Conservation (phyloP, 2,113 vertebrate genomes). For the Gadus chalcogrammus region DNA sequence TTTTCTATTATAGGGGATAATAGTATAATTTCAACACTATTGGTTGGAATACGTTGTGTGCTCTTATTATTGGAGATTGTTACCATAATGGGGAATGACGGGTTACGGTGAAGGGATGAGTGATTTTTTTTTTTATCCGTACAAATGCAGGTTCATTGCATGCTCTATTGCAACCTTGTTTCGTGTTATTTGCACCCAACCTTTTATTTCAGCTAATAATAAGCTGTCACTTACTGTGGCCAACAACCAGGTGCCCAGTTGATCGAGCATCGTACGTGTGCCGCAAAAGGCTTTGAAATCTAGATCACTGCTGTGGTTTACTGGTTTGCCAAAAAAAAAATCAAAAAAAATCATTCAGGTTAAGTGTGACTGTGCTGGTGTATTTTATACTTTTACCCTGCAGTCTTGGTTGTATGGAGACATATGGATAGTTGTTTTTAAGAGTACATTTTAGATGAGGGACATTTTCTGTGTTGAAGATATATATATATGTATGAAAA, state of each 20-base stretch:
- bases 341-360: slow-evolving; percentile 62
- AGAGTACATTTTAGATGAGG: slow-evolving; percentile 45
- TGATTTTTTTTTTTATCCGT: slow-evolving; percentile 36
- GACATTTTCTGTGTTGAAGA: slow-evolving; percentile 48
- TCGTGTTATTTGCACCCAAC: slow-evolving; percentile 67
- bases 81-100: slow-evolving; percentile 36
- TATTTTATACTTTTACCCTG: slow-evolving; percentile 50
- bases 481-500: neutral
- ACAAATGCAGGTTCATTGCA: slow-evolving; percentile 60
- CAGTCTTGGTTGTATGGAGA: slow-evolving; percentile 53
- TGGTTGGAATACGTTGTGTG: slow-evolving; percentile 48
- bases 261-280: slow-evolving; percentile 7
- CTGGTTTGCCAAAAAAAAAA: slow-evolving; percentile 54
- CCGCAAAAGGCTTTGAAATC: slow-evolving; percentile 29
- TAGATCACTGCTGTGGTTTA: slow-evolving; percentile 43
- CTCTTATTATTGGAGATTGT: slow-evolving; percentile 44
- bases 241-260: slow-evolving; percentile 51
- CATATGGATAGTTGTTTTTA: slow-evolving; percentile 44
- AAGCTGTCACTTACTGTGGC: slow-evolving; percentile 66
- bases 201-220: slow-evolving; percentile 61
- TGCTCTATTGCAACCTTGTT: slow-evolving; percentile 62
- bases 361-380: slow-evolving; percentile 57
- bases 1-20: slow-evolving; percentile 64
- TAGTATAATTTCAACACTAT: slow-evolving; percentile 48
- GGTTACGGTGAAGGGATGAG: slow-evolving; percentile 40